Evolutionary conservation across 2,888 invertebrate genomes (phyloP), one percentile per base, ranked within the genome.

Genomic region (Heliconius ethilla): DNA sequence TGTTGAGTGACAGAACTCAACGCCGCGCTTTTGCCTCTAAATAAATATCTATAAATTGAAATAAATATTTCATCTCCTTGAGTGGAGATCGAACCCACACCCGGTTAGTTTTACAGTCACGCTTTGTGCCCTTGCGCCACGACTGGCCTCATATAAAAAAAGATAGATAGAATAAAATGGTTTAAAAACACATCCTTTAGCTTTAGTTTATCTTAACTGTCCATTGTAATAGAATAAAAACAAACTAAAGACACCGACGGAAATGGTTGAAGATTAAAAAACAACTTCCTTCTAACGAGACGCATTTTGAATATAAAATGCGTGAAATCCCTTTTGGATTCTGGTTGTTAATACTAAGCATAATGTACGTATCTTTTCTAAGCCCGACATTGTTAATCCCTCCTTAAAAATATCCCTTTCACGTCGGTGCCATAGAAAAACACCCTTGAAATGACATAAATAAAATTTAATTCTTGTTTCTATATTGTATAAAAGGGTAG

Each of bases 401-500:
- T 70, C 76, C 80, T 74, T 75, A 75, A 80, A 79, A 79, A 77
- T 77, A 79, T 79, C 77, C 77, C 75, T 74, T 77, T 77, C 75
- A 79, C 62, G 29, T 66, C 66, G 27, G 29, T 11, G 29, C 25
- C 67, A 40, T 75, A 51, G 55, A 66, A 75, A 66, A 66, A 51
- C 37, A 40, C 40, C 75, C 66, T 37, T 65, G 75, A 81, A 76
- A 79, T 70, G 67, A 59, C 78, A 77, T 79, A 81, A 81, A 82
- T 81, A 81, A 82, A 79, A 82, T 82, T 81, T 78, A 79, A 79
- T 78, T 78, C 73, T 72, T 72, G 15, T 45, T 67, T 40, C n/a
- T 67, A 67, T 37, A 37, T 40, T 25, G 67, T 67, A 40, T n/a
- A n/a, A 25, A 37, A n/a, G 40, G 37, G 37, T 27, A n/a, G n/a